Evolutionary conservation across 2,113 vertebrate species (phyloP).

Genomic region (Xerus inauris): DNA sequence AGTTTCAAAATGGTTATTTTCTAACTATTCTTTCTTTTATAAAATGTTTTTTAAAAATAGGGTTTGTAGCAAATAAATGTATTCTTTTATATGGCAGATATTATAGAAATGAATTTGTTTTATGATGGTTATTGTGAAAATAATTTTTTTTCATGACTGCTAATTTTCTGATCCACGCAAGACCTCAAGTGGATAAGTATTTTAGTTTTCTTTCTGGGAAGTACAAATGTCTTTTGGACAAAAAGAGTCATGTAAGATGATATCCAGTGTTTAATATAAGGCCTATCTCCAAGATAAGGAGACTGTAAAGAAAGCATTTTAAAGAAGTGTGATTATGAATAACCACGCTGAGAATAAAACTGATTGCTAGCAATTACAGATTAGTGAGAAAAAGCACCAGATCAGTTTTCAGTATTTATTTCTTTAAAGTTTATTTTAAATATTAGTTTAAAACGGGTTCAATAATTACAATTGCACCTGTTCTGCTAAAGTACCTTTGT

Average conservation of each 20-base stretch:
- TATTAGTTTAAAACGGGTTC: neutral
- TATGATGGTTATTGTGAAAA: neutral
- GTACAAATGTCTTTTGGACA: neutral
- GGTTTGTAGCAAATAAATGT: neutral
- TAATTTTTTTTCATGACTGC: neutral
- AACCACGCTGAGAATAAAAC: slow-evolving; percentile 31
- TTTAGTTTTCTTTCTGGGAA: neutral
- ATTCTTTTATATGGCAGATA: neutral
- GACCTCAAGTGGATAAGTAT: neutral
- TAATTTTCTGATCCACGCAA: neutral
- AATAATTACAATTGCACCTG: neutral
- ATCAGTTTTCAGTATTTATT: slow-evolving; percentile 12
- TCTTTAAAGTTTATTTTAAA: slow-evolving; percentile 44
- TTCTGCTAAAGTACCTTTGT: neutral
- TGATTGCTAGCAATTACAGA: neutral
- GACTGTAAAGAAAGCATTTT: neutral
- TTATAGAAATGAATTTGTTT: slow-evolving; percentile 5
- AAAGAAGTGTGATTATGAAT: neutral
- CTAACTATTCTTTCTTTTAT: slow-evolving; percentile 21
- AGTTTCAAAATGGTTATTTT: neutral
- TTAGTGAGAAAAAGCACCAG: neutral
- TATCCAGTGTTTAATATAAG: neutral
- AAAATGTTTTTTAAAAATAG: neutral
- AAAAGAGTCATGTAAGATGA: neutral
- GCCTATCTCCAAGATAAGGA: neutral